A percentile compares a stretch with the other conserved stretches of the same genome.
These are phyloP conservation scores for Rhagonycha fulva DNA, from an alignment of 2,888 invertebrate genomes.

Conservation along the genomic window DNA sequence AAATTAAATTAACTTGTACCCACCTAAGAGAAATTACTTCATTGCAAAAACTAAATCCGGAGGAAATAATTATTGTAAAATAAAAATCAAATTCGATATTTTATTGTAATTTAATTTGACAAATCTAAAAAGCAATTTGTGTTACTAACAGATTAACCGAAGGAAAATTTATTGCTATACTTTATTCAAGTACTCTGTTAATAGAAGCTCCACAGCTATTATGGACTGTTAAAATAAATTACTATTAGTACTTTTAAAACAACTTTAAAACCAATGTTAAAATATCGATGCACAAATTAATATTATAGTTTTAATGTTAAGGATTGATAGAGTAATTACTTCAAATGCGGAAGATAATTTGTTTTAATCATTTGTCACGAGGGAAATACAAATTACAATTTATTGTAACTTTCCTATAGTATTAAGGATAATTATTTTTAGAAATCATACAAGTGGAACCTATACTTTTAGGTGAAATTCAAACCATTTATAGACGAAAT, in stretches of 20 bases:
- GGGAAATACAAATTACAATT: background rate
- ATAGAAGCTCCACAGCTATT: background rate
- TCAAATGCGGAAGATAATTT: background rate
- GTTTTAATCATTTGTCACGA: background rate
- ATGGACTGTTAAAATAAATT: background rate
- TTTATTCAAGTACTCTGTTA: background rate
- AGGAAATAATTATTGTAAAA: too few relatives aligned
- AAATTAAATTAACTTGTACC: background rate
- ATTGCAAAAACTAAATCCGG: background rate
- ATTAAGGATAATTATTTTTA: too few relatives aligned
- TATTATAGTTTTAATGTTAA: background rate
- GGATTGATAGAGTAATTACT: background rate
- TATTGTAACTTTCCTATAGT: background rate
- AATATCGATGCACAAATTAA: background rate
- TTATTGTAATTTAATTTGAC: background rate
- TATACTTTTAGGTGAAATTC: background rate
- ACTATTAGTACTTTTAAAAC: background rate
- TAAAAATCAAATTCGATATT: background rate
- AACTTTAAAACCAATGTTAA: background rate
- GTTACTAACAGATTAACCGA: background rate
- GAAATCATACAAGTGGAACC: background rate
- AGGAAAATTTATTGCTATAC: background rate
- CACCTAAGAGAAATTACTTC: background rate
- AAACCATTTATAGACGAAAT: background rate
- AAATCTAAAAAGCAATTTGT: background rate